Evolutionary conservation across 2,113 vertebrate species (phyloP), one percentile per base, ranked within the genome.

Genomic region (Macquaria australasica): DNA sequence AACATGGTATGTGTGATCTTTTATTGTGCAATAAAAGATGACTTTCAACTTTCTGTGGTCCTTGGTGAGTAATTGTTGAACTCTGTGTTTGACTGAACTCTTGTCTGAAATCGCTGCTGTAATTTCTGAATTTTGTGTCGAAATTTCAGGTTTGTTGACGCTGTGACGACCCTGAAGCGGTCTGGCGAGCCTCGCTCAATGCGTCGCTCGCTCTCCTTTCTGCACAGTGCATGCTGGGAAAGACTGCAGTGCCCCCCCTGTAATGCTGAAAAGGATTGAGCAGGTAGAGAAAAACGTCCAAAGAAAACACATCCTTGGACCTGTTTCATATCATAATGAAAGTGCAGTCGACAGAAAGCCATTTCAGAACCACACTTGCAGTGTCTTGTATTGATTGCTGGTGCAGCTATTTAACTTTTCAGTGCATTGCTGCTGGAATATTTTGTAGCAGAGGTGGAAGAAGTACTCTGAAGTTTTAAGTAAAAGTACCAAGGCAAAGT

Each of bases 11-110:
- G 77, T 95, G 92, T 94, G 92, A 94, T 95, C 94, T 95, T 96
- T 95, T 95, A 95, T 95, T 94, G 93, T 95, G 94, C 93, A 95
- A 95, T 95, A 95, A 96, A 96, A 95, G 95, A 95, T 94, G 85
- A 95, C 94, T 93, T 96, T 95, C 92, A 96, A 94, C 90, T 92
- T 95, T 91, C 69, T 64, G 4, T 67, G 1, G 71, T 80, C 77
- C 20, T 6, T 3, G 8, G 14, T 53, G 39, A 59, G 16, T 85
- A 51, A 58, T 77, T 87, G 7, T 34, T n/a, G 5, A 4, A 18
- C 5, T 21, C 2, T 34, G 25, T 6, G 4, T 34, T 1, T 39
- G n/a, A 0, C 3, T 10, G 34, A 48, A 43, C 5, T 50, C 3
- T 25, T 34, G 39, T 8, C 3, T 15, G n/a, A 48, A 59, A 45